Evolutionary conservation across 1,140 invertebrate species (phyloP).

Genomic region (Drosophila tropicalis): DNA sequence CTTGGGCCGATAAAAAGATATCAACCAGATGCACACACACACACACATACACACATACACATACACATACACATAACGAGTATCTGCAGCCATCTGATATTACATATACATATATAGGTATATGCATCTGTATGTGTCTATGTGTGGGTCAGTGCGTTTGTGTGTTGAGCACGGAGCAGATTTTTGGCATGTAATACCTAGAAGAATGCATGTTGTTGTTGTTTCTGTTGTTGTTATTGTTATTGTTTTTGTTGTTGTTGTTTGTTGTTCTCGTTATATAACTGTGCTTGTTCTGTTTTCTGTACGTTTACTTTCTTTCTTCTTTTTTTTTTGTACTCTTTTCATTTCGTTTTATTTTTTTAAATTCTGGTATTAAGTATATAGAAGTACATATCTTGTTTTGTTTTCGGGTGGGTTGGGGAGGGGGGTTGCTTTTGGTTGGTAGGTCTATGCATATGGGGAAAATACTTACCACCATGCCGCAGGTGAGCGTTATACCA

Average conservation of each 20-base stretch:
- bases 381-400: slow-evolving; percentile 1
- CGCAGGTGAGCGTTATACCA: slow-evolving; percentile 94
- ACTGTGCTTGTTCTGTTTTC: background rate
- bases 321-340: slow-evolving; percentile 5
- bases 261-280: slow-evolving; percentile 3
- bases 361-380: no score
- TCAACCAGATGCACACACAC: slow-evolving; percentile 2
- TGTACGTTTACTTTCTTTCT: slow-evolving; percentile 24
- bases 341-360: no score
- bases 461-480: slow-evolving; percentile 94
- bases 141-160: background rate
- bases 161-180: background rate
- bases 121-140: no score
- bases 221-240: slow-evolving; percentile 2
- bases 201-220: slow-evolving; percentile 20
- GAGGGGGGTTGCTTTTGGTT: background rate
- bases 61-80: background rate
- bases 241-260: background rate
- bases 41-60: background rate
- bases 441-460: slow-evolving; percentile 19
- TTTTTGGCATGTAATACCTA: slow-evolving; percentile 6
- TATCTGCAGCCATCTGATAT: slow-evolving; percentile 1
- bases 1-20: background rate
- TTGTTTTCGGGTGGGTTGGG: slow-evolving; percentile 16
- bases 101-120: background rate